Conservation (phyloP, 2,797 vertebrate genomes). For the Odontamblyopus lacepedii region DNA sequence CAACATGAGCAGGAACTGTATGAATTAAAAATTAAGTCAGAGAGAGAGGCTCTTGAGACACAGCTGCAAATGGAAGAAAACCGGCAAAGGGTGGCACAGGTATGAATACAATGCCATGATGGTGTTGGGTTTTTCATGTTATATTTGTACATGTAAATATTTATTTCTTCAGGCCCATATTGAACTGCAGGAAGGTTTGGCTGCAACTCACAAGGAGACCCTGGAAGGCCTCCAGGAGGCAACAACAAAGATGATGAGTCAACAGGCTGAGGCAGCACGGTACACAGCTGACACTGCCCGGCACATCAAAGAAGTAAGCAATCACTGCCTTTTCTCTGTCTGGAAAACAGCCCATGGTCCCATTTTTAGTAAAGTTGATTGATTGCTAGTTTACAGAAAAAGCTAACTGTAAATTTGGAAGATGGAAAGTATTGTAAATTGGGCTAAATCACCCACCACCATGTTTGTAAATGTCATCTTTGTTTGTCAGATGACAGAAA, state of each 20-base stretch:
- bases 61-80: slow-evolving; percentile 89
- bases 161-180: slow-evolving; percentile 77
- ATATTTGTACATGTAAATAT: slow-evolving; percentile 21
- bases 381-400: slow-evolving; percentile 33
- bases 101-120: slow-evolving; percentile 44
- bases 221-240: slow-evolving; percentile 81
- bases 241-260: slow-evolving; percentile 82
- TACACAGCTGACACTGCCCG: slow-evolving; percentile 79
- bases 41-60: slow-evolving; percentile 88
- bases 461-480: slow-evolving; percentile 17
- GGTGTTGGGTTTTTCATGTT: slow-evolving; percentile 1
- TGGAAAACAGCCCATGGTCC: slow-evolving; percentile 38
- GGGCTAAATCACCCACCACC: slow-evolving; percentile 8
- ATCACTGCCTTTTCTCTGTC: slow-evolving; percentile 37
- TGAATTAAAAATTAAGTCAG: slow-evolving; percentile 89
- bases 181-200: slow-evolving; percentile 83
- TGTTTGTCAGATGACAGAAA: slow-evolving; percentile 84
- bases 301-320: slow-evolving; percentile 86
- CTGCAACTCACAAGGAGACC: slow-evolving; percentile 80
- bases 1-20: slow-evolving; percentile 88
- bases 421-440: slow-evolving; percentile 15
- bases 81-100: slow-evolving; percentile 87
- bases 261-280: slow-evolving; percentile 81
- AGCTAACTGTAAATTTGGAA: slow-evolving; percentile 23
- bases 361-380: slow-evolving; percentile 42